Conservation (phyloP, 1,140 invertebrate species). For the Drosophila chauvacae region DNA sequence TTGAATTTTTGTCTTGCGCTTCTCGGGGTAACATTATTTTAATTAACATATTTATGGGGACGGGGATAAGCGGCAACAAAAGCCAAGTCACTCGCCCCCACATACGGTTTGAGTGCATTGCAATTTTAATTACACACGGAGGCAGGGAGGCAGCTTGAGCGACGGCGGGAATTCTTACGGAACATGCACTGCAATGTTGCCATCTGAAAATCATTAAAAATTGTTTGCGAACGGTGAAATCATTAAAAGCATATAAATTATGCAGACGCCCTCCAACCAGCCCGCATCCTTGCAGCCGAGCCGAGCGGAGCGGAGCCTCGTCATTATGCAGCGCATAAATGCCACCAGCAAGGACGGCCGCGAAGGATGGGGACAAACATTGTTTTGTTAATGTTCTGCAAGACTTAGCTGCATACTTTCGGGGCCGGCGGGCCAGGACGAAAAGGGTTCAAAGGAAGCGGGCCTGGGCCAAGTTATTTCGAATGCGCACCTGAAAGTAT, state of each 20-base stretch:
- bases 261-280: conserved; percentile 39
- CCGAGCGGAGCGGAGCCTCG: conserved; percentile 22
- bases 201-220: conserved; percentile 77
- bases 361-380: conserved; percentile 50
- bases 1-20: conserved; percentile 65
- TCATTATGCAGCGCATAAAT: conserved; percentile 70
- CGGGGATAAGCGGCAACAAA: conserved; percentile 52
- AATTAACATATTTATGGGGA: conserved; percentile 79
- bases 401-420: conserved; percentile 58
- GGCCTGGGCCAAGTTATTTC: conserved; percentile 56
- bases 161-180: conserved; percentile 23
- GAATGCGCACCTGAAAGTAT: conserved; percentile 73
- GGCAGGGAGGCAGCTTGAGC: conserved; percentile 12
- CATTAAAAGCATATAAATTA: conserved; percentile 83
- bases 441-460: conserved; percentile 33
- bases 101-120: conserved; percentile 49
- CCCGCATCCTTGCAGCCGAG: conserved; percentile 20
- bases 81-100: conserved; percentile 41
- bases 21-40: conserved; percentile 79
- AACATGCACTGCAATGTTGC: conserved; percentile 55
- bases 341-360: conserved; percentile 44
- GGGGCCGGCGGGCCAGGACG: conserved; percentile 10
- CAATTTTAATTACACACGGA: conserved; percentile 79
- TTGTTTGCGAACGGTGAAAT: conserved; percentile 71
- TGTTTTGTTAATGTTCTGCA: conserved; percentile 71